A percentile compares a stretch with the other conserved stretches of the same genome.
Evolutionary conservation across 2,888 invertebrate genomes (phyloP).

Genomic region (Trachelus troglodyta): DNA sequence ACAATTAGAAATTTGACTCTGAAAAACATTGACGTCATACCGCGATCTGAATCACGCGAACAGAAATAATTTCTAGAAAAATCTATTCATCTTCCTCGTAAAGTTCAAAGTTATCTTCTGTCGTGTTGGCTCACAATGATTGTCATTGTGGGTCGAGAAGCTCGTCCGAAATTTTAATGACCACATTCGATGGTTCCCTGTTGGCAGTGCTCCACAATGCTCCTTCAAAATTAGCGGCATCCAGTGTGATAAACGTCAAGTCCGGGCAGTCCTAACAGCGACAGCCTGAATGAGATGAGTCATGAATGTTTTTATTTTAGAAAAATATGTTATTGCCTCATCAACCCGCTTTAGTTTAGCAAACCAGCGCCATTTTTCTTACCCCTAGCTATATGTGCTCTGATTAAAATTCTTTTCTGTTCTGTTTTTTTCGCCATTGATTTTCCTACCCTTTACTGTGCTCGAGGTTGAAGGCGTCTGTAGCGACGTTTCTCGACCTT

Average conservation of each 20-base stretch:
- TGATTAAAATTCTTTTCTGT: not conserved
- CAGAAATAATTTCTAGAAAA: not conserved
- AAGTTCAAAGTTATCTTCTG: not conserved
- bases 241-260: not conserved
- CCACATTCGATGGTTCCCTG: not conserved
- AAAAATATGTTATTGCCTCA: not conserved
- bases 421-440: not conserved
- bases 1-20: not conserved
- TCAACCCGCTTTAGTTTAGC: not conserved
- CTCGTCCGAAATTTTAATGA: not conserved
- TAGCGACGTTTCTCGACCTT: not conserved
- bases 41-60: not conserved
- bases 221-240: not conserved
- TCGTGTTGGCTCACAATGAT: not conserved
- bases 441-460: not conserved
- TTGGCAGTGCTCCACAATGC: not conserved
- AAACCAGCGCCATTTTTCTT: not conserved
- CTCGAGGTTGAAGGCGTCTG: not conserved
- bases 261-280: not conserved
- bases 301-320: not conserved
- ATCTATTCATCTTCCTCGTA: not conserved
- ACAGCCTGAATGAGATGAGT: not conserved
- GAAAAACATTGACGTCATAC: not conserved
- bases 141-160: not conserved
- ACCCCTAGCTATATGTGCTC: not conserved